These are phyloP conservation scores for Gymnoscopelus microlampas DNA, from an alignment of 2,797 vertebrate genomes.

Conservation along the genomic window DNA sequence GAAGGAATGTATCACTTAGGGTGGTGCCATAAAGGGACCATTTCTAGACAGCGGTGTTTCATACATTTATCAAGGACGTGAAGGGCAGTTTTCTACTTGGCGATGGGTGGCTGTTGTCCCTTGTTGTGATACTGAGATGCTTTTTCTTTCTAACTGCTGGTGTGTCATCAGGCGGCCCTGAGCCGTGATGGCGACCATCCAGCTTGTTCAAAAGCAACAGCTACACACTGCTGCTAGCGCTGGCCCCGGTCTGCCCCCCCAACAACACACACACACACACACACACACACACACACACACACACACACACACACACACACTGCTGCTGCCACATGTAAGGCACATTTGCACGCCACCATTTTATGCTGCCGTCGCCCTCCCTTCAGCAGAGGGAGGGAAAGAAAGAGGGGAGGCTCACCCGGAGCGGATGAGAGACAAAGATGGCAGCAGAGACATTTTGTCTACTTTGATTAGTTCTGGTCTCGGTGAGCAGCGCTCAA, in stretches of 20 bases:
- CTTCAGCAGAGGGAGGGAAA: constrained; percentile 4
- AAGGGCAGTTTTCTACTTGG: constrained; percentile 19
- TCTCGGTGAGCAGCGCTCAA: constrained; percentile 74
- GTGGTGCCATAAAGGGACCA: constrained; percentile 5
- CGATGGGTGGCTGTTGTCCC: constrained; percentile 21
- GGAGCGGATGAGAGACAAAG: constrained; percentile 79
- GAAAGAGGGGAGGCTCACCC: constrained; percentile 66
- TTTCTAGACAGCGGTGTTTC: constrained; percentile 19
- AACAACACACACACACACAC: constrained; percentile 4
- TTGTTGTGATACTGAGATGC: constrained; percentile 50
- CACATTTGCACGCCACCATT: constrained; percentile 78
- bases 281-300: constrained; percentile 15
- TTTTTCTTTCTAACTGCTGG: constrained; percentile 60
- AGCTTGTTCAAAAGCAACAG: constrained; percentile 71
- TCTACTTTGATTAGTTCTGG: constrained; percentile 84
- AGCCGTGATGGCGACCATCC: constrained; percentile 63
- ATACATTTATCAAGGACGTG: constrained; percentile 13
- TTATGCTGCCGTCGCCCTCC: constrained; percentile 71
- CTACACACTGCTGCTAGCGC: constrained; percentile 59
- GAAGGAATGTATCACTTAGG: constrained; percentile 2
- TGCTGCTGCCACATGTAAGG: constrained; percentile 77
- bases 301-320: constrained; percentile 49
- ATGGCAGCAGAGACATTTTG: constrained; percentile 83
- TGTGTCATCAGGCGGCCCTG: constrained; percentile 57
- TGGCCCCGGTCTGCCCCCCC: background rate